Base-by-base conservation (phyloP, 2,888 invertebrate genomes). In the Chymomyza fuscimana region DNA sequence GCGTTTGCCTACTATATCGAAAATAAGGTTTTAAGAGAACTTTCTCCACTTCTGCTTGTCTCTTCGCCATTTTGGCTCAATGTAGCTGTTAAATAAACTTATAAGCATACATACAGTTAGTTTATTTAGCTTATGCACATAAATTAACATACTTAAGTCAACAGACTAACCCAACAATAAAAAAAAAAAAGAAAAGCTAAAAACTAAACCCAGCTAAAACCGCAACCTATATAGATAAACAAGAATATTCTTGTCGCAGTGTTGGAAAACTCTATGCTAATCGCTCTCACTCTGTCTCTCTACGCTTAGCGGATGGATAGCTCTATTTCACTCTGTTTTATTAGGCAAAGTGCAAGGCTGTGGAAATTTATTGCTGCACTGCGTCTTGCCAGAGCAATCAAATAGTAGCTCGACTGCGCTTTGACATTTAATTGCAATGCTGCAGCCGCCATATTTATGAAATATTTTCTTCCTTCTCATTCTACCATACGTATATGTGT, bases 351-450 rank as follows among this genome's bases (percentile, higher is more conserved):
- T 62, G n/a, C 19, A 19, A 25, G 6, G n/a, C 52, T n/a, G 40
- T 15, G 46, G 32, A 52, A 70, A 77, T 79, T 79, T 79, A 79
- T 79, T 72, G 70, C 77, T 67, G 52, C 46, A 52, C 32, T 65
- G 63, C 61, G 65, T 72, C 75, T 58, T 61, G 46, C 25, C 32
- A 32, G 16, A 70, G 68, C 71, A 67, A 62, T 69, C 66, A 64
- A 76, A 66, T 63, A 68, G 71, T 63, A 66, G 71, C 56, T 72
- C 68, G 40, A 56, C 68, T 64, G 73, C 82, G 56, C 68, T 84
- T 81, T 84, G 82, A 79, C 78, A 86, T 84, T 84, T 86, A 82
- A 84, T 80, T 86, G 80, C 78, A 16, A n/a, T 58, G 58, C 66
- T 52, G 65, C 73, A 19, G 73, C 66, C 56, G 74, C 50, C 65